phyloP scores from a whole-genome alignment of 2,113 vertebrate genomes.

The Thalassoma bifasciatum region DNA sequence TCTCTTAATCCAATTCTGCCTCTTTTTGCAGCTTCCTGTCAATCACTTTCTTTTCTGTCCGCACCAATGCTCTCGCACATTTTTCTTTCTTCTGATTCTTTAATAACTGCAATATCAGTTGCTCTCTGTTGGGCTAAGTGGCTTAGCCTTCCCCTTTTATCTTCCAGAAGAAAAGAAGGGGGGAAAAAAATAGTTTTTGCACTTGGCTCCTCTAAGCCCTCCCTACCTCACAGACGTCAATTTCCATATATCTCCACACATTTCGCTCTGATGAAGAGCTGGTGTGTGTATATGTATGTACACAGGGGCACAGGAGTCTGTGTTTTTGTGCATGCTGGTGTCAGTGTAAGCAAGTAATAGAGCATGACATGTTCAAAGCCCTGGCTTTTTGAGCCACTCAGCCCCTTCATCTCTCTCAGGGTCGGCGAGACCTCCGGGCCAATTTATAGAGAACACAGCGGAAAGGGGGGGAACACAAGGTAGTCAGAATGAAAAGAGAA shows the following conservation, averaged over 20 bases:
- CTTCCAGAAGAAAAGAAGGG: constrained; percentile 9
- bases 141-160: constrained; percentile 57
- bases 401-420: constrained; percentile 52
- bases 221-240: constrained; percentile 31
- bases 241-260: constrained; percentile 50
- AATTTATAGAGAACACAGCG: constrained; percentile 64
- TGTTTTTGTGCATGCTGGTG: constrained; percentile 10
- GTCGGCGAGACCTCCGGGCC: constrained; percentile 60
- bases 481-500: constrained; percentile 22
- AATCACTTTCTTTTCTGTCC: constrained; percentile 20
- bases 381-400: constrained; percentile 60
- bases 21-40: constrained; percentile 13
- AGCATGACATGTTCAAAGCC: constrained; percentile 70
- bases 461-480: constrained; percentile 24
- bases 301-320: constrained; percentile 1
- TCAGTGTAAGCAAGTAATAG: constrained; percentile 62
- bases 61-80: constrained; percentile 25
- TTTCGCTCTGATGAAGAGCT: constrained; percentile 9
- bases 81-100: constrained; percentile 47
- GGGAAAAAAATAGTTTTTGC: constrained; percentile 8
- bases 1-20: constrained; percentile 3
- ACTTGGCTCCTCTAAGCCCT: constrained; percentile 33
- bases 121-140: constrained; percentile 60
- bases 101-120: constrained; percentile 61
- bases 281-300: neutral